Evolutionary conservation across 2,113 vertebrate species (phyloP), one percentile per base, ranked within the genome.

Genomic region (Thalassarche chlororhynchos): DNA sequence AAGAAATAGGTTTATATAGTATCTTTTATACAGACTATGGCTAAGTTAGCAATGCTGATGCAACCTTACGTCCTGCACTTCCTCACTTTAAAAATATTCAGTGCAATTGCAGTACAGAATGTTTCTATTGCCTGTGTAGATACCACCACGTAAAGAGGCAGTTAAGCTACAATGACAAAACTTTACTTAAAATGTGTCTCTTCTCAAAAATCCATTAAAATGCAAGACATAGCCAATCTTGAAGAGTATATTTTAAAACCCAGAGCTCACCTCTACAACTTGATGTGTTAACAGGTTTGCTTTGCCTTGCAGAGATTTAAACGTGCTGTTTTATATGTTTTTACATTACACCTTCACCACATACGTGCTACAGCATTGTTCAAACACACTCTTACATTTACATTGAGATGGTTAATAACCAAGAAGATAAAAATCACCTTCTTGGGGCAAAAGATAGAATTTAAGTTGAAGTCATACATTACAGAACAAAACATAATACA

Each of bases 271-370:
- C 40, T 66, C 69, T 31, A 23, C 34, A 52, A 26, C 17, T 18
- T 31, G 79, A 6, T 5, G 29, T 0, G 2, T 34, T 46, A 72
- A 62, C 47, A 52, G 36, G 16, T 68, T 62, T 92, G n/a, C 52
- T 92, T 46, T 82, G 58, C 29, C 18, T 18, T 28, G 60, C 18
- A 49, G 46, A 57, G 65, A 71, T 60, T 38, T 54, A 49, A 66
- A 31, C 0, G 1, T 25, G 20, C 32, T 61, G 40, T n/a, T 46
- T 72, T 40, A 3, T 46, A 14, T 5, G 18, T 3, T 78, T 57
- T 57, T 38, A 46, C 17, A 5, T 19, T 8, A 42, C 26, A 38
- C 20, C 28, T 70, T 81, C 26, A 36, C 23, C 38, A 36, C 13
- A 5, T 8, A n/a, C 0, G 2, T n/a, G 17, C 54, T 32, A 32